These are phyloP conservation scores for Elgonia sp. DNA, from an alignment of 2,888 invertebrate genomes.

Conservation along the genomic window DNA sequence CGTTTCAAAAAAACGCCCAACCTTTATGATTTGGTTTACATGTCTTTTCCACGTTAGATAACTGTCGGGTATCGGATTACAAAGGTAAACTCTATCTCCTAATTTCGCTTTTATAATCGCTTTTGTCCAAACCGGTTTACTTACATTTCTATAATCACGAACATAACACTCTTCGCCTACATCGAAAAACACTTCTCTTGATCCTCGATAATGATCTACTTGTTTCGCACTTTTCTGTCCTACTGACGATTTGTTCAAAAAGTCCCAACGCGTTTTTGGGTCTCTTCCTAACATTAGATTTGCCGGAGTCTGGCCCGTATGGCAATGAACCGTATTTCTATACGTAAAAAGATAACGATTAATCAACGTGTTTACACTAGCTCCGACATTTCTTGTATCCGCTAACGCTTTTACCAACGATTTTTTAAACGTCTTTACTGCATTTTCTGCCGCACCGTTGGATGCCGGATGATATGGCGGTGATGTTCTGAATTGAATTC, in stretches of 20 bases:
- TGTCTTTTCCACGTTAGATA: slow-evolving; percentile 60
- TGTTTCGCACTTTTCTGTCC: slow-evolving; percentile 18
- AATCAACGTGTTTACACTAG: slow-evolving; percentile 18
- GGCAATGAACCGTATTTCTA: too few relatives aligned
- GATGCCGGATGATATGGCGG: slow-evolving; percentile 65
- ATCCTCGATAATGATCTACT: slow-evolving; percentile 47
- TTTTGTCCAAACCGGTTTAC: slow-evolving; percentile 45
- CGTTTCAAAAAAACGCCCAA: slow-evolving; percentile 49
- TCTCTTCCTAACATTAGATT: too few relatives aligned
- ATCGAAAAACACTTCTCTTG: slow-evolving; percentile 51
- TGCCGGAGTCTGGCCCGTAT: too few relatives aligned
- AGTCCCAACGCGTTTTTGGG: slow-evolving; percentile 51
- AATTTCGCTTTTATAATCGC: slow-evolving; percentile 35
- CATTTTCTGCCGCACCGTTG: slow-evolving; percentile 58
- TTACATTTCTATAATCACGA: slow-evolving; percentile 39
- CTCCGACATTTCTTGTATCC: slow-evolving; percentile 8
- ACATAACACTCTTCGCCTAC: slow-evolving; percentile 50
- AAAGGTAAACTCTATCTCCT: slow-evolving; percentile 59
- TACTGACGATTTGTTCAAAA: slow-evolving; percentile 24
- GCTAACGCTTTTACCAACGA: slow-evolving; percentile 29
- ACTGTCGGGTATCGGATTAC: slow-evolving; percentile 27
- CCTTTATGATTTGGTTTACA: slow-evolving; percentile 66
- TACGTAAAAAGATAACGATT: too few relatives aligned
- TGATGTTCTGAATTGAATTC: slow-evolving; percentile 41
- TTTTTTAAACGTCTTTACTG: slow-evolving; percentile 64